Evolutionary conservation across 2,797 vertebrate genomes (phyloP), one percentile per base, ranked within the genome.

Genomic region (Alcedo quadribrachys): DNA sequence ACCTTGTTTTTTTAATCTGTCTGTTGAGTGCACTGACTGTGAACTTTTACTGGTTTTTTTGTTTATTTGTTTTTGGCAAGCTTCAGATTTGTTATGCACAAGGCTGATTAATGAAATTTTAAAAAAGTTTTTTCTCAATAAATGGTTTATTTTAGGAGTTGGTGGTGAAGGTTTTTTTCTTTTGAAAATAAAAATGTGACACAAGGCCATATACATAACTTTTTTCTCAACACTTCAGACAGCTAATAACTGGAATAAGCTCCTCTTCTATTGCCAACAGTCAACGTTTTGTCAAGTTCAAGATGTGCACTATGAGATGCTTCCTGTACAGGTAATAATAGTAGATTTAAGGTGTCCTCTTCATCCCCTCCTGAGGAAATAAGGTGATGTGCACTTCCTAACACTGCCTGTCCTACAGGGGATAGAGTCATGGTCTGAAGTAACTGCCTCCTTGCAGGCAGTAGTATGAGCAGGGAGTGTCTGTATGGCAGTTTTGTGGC

Each of bases 91-190:
- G 97, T 98, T 96, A 97, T 97, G 96, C 97, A 97, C 96, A 95
- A 97, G 95, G 96, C 96, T 95, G 95, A 96, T 95, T 68, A 88
- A 94, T 96, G 95, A 97, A 95, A 96, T 96, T 95, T 61, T 33
- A 93, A 98, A 96, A 95, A 95, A 51, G 32, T 78, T 97, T 97
- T 96, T 97, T 97, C 97, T 97, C 98, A 98, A 98, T 98, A 98
- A 98, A 98, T 98, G 96, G 97, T 98, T 98, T 98, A 98, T 98
- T 98, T 98, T 98, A 98, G 97, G 97, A 97, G 83, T 90, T 55
- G 73, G 4, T 93, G 46, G 85, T 94, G 66, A 81, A 75, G 40
- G 63, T 43, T 24, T 77, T 79, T 82, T 93, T 89, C 53, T 92
- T 93, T 11, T 30, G 50, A 42, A 76, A 88, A 17, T 8, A 35